Evolutionary conservation across 1,140 invertebrate genomes (phyloP), one percentile per base, ranked within the genome.

Genomic region (Sipha flava): DNA sequence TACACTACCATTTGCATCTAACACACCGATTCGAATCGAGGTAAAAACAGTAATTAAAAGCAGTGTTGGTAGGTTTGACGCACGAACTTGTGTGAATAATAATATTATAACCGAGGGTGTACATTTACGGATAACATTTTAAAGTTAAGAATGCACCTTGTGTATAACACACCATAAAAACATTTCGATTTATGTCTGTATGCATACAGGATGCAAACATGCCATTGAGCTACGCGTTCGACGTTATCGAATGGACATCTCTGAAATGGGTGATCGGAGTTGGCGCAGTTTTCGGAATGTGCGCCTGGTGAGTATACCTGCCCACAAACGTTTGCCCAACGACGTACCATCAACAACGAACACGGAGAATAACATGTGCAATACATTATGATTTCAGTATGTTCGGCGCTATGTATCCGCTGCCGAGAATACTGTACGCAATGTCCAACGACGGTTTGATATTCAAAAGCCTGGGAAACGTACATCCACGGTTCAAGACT

Each of bases 381-480:
- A 34, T 10, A 57, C n/a, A 23, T 23, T 9, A 62, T 12, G 64
- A 9, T 0, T 89, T 96, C 70, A 80, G 80, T 7, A 75, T 96
- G 1, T 90, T 96, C 70, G 92, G 94, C 4, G 94, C 92, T 0
- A 85, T 96, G 1, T 97, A 94, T 83, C 91, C 93, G 0, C 84
- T 96, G n/a, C 93, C 94, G 0, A 87, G 94, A 18, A 93, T 93
- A 79, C 89, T 95, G 83, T 96, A 96, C 83, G 90, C 94, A 0
- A 96, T 97, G 94, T 92, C 94, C 0, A 89, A 89, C 34, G 95
- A 97, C 83, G 95, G 95, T 1, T 85, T 97, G 3, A 87, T 96
- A 1, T 95, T 95, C 82, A 88, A 90, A 34, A 93, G 92, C 81
- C 88, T 96, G 45, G 91, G 90, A 0, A 87, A 88, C 70, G 88